phyloP scores from a whole-genome alignment of 1,140 invertebrate genomes.

The Aphis gossypii region DNA sequence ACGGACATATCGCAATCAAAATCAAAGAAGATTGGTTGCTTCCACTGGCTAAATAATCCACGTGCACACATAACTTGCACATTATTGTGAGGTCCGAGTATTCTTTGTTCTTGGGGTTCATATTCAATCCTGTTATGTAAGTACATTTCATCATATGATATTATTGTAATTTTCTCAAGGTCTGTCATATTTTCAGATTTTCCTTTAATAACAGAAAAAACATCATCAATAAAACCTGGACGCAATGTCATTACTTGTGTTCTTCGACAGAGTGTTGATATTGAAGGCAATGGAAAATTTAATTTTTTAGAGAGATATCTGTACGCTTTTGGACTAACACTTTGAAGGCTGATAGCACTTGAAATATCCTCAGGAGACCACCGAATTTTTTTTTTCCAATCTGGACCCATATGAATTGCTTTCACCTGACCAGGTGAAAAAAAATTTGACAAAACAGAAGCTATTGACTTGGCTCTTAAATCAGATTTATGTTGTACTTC shows the following conservation, averaged over 20 bases:
- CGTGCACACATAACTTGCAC: conserved; percentile 23
- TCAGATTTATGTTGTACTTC: too few species aligned
- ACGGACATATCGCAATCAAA: conserved; percentile 20
- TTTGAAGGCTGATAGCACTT: background rate
- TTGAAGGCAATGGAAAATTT: background rate
- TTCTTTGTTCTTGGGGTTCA: background rate
- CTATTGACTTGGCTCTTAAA: too few species aligned
- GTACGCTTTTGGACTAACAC: conserved; percentile 2
- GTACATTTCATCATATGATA: conserved; percentile 37
- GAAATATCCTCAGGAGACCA: background rate
- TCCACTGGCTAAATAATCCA: background rate
- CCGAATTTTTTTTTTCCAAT: background rate
- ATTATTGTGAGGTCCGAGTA: conserved; percentile 3
- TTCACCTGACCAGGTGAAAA: conserved; percentile 35
- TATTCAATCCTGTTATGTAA: background rate
- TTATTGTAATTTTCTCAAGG: background rate
- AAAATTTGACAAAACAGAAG: background rate
- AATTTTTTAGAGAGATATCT: background rate
- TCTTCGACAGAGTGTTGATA: background rate
- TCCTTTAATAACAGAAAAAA: background rate
- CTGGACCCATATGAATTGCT: background rate
- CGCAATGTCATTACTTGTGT: background rate
- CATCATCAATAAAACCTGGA: background rate
- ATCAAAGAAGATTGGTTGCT: conserved; percentile 17
- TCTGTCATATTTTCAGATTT: background rate